phyloP scores from a whole-genome alignment of 2,888 invertebrate genomes.

The Saturnia pavonia region DNA sequence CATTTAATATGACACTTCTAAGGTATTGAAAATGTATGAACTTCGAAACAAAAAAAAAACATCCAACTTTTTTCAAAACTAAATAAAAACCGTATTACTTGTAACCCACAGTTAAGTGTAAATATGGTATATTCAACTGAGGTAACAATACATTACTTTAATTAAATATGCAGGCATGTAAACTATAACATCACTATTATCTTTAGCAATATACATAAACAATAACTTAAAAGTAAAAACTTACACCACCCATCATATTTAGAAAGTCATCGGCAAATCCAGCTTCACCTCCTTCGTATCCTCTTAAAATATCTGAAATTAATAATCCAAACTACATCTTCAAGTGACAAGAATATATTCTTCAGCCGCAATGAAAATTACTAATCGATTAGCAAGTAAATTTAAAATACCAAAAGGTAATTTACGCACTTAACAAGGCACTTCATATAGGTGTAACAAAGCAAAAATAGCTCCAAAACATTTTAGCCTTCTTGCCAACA shows the following conservation, averaged over 20 bases:
- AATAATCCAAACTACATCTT: constrained; percentile 15
- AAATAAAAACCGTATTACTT: neutral
- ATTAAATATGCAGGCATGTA: neutral
- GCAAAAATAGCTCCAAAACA: no score
- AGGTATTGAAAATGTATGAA: neutral
- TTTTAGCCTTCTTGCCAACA: no score
- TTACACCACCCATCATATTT: constrained; percentile 68
- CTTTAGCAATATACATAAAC: neutral
- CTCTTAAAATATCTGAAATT: constrained; percentile 28
- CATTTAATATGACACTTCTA: neutral
- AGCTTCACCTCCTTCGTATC: constrained; percentile 40
- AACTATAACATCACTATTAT: neutral
- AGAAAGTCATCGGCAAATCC: constrained; percentile 63
- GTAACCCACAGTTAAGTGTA: neutral
- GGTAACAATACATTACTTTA: neutral
- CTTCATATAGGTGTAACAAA: no score
- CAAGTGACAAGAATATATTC: neutral
- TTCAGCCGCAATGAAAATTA: no score
- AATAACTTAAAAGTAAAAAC: constrained; percentile 25
- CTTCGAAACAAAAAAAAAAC: neutral
- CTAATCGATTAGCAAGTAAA: no score
- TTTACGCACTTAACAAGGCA: no score
- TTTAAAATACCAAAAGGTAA: no score
- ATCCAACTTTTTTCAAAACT: neutral
- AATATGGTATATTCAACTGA: neutral